Evolutionary conservation across 2,113 vertebrate species (phyloP).

Genomic region (Brachirus orientalis): DNA sequence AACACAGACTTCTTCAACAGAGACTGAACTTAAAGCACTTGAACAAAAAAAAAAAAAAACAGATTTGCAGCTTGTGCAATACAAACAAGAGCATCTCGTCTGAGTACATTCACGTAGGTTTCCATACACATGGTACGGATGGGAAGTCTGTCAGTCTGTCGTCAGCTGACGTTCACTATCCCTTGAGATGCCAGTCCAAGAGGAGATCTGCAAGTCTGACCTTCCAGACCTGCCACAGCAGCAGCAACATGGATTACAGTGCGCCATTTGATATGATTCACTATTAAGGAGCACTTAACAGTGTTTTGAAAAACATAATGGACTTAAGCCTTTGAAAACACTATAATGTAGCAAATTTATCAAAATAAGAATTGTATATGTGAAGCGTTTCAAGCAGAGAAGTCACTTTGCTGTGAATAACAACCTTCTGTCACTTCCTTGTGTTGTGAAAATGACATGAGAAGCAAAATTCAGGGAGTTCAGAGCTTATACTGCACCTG

Average conservation of each 20-base stretch:
- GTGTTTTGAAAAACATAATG: conserved; percentile 71
- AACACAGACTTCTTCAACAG: conserved; percentile 56
- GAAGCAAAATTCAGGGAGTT: conserved; percentile 52
- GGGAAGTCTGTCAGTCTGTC: conserved; percentile 39
- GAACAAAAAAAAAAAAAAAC: conserved; percentile 34
- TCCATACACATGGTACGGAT: conserved; percentile 64
- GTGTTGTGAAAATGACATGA: conserved; percentile 57
- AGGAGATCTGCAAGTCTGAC: conserved; percentile 46
- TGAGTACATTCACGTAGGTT: conserved; percentile 79
- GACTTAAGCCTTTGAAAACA: conserved; percentile 75
- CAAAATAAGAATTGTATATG: conserved; percentile 74
- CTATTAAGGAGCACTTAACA: conserved; percentile 82
- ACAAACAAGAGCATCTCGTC: conserved; percentile 71
- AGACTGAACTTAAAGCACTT: conserved; percentile 74
- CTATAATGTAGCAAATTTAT: conserved; percentile 76
- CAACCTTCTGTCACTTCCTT: conserved; percentile 34
- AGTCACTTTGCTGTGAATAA: conserved; percentile 62
- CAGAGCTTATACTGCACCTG: conserved; percentile 55
- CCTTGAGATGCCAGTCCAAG: conserved; percentile 60
- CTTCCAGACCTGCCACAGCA: conserved; percentile 46
- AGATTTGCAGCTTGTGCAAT: conserved; percentile 68
- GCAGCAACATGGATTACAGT: conserved; percentile 58
- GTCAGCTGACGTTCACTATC: conserved; percentile 51
- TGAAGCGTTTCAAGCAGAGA: conserved; percentile 75
- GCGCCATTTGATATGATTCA: conserved; percentile 72